These are phyloP conservation scores for Beaufortia kweichowensis DNA, from an alignment of 2,113 vertebrate species.

Conservation along the genomic window DNA sequence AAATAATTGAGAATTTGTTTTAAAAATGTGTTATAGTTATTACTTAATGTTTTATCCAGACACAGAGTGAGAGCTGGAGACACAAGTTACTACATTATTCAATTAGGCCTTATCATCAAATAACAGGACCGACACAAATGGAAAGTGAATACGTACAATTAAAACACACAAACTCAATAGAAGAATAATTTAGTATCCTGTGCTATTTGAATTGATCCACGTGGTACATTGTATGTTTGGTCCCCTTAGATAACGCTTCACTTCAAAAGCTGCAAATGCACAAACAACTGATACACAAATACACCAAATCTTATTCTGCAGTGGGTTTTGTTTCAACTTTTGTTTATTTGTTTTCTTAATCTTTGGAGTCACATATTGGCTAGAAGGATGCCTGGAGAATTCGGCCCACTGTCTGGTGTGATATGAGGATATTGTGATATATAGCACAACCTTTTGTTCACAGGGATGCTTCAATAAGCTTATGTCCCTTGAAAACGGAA, in stretches of 20 bases:
- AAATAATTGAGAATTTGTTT: conserved; percentile 7
- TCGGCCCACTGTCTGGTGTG: background rate
- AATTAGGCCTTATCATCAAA: conserved; percentile 32
- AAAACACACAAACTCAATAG: conserved; percentile 22
- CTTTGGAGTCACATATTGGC: background rate
- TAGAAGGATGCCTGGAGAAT: background rate
- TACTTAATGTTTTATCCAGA: background rate
- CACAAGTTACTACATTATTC: conserved; percentile 27
- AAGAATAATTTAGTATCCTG: conserved; percentile 35
- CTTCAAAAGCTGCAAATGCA: conserved; percentile 20
- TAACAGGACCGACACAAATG: conserved; percentile 11
- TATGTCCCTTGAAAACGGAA: background rate
- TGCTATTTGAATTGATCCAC: conserved; percentile 15
- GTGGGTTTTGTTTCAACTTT: background rate
- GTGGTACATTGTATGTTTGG: background rate
- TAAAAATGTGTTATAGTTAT: conserved; percentile 2
- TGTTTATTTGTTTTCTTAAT: background rate
- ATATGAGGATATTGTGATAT: conserved; percentile 1
- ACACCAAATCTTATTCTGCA: background rate
- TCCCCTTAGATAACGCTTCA: background rate
- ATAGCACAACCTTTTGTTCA: background rate
- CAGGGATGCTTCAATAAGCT: background rate
- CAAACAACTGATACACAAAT: background rate
- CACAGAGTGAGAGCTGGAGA: background rate
- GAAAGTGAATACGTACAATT: conserved; percentile 44